These are phyloP conservation scores for Phrynocephalus forsythii DNA, from an alignment of 2,797 vertebrate genomes.

Conservation along the genomic window DNA sequence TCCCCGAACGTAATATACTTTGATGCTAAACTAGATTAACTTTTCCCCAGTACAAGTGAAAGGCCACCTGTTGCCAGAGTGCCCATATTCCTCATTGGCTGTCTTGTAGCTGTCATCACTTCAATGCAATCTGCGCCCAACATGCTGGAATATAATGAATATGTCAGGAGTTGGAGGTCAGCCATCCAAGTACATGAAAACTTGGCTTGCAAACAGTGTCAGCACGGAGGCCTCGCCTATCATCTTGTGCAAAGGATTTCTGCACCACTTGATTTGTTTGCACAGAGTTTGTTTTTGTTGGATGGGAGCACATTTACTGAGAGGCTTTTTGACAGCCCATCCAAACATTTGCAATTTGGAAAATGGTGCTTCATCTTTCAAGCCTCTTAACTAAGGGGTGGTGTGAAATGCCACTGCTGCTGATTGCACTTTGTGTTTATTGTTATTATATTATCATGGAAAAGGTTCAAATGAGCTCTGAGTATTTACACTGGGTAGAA, in stretches of 20 bases:
- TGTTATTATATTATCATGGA: slow-evolving; percentile 67
- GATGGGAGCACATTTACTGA: slow-evolving; percentile 79
- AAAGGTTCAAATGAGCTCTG: slow-evolving; percentile 60
- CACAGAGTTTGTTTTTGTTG: slow-evolving; percentile 85
- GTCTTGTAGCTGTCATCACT: slow-evolving; percentile 88
- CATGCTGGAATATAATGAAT: slow-evolving; percentile 88
- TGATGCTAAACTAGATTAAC: slow-evolving; percentile 88
- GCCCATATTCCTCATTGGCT: slow-evolving; percentile 84
- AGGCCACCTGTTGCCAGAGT: slow-evolving; percentile 88
- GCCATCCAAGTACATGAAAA: slow-evolving; percentile 88
- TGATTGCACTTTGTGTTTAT: slow-evolving; percentile 65
- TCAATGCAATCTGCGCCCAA: slow-evolving; percentile 82
- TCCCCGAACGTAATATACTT: slow-evolving; percentile 83
- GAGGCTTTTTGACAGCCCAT: slow-evolving; percentile 84
- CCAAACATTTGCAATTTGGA: slow-evolving; percentile 83
- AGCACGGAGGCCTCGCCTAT: slow-evolving; percentile 83
- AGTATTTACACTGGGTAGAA: slow-evolving; percentile 68
- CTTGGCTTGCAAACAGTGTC: slow-evolving; percentile 83
- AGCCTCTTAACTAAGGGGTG: slow-evolving; percentile 71
- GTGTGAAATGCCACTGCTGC: slow-evolving; percentile 72
- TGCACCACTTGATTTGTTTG: slow-evolving; percentile 87
- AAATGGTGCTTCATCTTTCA: slow-evolving; percentile 79
- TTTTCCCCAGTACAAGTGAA: slow-evolving; percentile 83
- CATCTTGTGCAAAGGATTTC: slow-evolving; percentile 84
- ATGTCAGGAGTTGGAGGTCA: slow-evolving; percentile 89